Conservation (phyloP, 2,888 invertebrate species). For the Polymixis lichenea region DNA sequence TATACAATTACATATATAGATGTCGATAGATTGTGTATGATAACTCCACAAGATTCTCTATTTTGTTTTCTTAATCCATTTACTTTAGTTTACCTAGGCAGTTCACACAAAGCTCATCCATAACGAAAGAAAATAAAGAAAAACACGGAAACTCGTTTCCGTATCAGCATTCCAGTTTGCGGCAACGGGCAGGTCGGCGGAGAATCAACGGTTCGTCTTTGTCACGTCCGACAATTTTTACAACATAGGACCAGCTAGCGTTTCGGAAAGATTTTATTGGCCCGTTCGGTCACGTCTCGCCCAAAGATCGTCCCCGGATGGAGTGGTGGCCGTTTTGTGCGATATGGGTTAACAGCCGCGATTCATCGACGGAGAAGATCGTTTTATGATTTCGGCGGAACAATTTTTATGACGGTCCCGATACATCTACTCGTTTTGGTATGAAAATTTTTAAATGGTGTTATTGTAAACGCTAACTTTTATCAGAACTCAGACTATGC, state of each 20-base stretch:
- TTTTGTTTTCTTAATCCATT: conserved; percentile 24
- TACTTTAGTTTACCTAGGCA: conserved; percentile 40
- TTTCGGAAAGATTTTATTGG: conserved; percentile 85
- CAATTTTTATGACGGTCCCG: conserved; percentile 75
- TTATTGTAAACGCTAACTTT: conserved; percentile 39
- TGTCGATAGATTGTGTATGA: conserved; percentile 20
- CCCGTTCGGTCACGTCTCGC: conserved; percentile 84
- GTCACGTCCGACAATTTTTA: conserved; percentile 84
- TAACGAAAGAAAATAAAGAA: conserved; percentile 40
- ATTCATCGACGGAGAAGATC: conserved; percentile 83
- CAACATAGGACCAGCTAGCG: conserved; percentile 74
- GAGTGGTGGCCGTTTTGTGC: conserved; percentile 79
- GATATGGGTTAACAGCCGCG: conserved; percentile 83
- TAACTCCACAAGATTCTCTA: conserved; percentile 5
- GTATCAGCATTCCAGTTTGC: conserved; percentile 61
- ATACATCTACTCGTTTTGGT: conserved; percentile 61
- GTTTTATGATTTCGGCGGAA: conserved; percentile 83
- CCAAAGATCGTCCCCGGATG: conserved; percentile 82
- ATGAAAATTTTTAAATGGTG: conserved; percentile 54
- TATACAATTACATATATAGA: not conserved
- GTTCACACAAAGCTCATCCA: conserved; percentile 44
- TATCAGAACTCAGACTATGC: conserved; percentile 16
- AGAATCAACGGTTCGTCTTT: conserved; percentile 67
- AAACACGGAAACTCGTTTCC: conserved; percentile 49
- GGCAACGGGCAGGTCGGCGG: conserved; percentile 61